Evolutionary conservation across 2,113 vertebrate genomes (phyloP), one percentile per base, ranked within the genome.

Genomic region (Capra hircus): DNA sequence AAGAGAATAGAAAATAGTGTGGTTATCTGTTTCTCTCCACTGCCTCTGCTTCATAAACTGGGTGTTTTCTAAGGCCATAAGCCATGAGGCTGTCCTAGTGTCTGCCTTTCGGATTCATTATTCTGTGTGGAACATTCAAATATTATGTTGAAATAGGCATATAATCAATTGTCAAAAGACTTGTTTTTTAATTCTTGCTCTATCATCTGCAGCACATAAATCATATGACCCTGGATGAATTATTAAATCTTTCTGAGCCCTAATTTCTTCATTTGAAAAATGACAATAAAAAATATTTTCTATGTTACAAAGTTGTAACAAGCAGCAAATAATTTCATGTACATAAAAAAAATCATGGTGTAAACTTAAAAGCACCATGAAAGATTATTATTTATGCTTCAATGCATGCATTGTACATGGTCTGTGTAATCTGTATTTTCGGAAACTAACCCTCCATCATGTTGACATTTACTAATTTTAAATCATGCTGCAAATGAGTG

Each of bases 401-500:
- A 74, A 5, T 87, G 78, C 82, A 55, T 81, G 55, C 86, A 59
- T 71, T 57, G 93, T 95, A 74, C 71, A 50, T 91, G 88, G 82
- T 86, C 85, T 88, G 86, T 12, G 7, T 98, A 91, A 93, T 94
- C 94, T 84, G 52, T 97, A 94, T 97, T 97, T 97, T 98, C 25
- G 30, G 97, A 95, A 94, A 90, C 55, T 36, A 87, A 95, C 55
- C 45, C 91, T 98, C 86, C 40, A 97, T 98, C 97, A 97, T 91
- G 94, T 94, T 98, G 98, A 97, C 97, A 97, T 97, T 97, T 98
- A 83, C 96, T 98, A 97, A 98, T 98, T 98, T 97, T 98, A 97
- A 98, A 95, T 97, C 98, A 90, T 97, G 55, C 91, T 93, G 97
- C 91, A 98, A 97, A 97, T 96, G 96, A 97, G 97, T 94, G 86